Evolutionary conservation across 2,888 invertebrate species (phyloP), one percentile per base, ranked within the genome.

Genomic region (Drosophila eohydei): DNA sequence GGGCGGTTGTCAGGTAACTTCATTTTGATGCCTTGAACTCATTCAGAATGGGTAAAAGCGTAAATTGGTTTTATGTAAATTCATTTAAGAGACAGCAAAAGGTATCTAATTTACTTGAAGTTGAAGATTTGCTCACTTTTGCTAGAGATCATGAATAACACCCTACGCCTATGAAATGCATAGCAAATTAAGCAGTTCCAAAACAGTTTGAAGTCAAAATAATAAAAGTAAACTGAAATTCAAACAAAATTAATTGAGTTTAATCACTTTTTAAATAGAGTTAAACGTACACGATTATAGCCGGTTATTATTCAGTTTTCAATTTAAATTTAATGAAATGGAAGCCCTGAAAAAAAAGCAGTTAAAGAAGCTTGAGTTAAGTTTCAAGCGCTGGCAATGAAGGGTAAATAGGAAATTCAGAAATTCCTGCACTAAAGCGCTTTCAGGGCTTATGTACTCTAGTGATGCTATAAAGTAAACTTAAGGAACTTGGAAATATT

Each of bases 401-500:
- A 9, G 44, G 50, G 14, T 32, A 36, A 48, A 40, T 11, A 7
- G 28, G 34, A 61, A 21, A 21, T 43, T 36, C 14, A 2, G 32
- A 36, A 44, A 44, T 44, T 28, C n/a, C 38, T 7, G 44, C 12
- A 44, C 14, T 56, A 11, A 62, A 62, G 34, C 14, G n/a, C n/a
- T 57, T 32, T 32, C 7, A 46, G 30, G 38, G n/a, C 51, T 58
- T 62, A 40, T 28, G n/a, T 36, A 12, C 38, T 57, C 41, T 43
- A 14, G 12, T n/a, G 14, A 40, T 40, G 52, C 48, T 21, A 43
- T 64, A 34, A 66, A 64, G 48, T 41, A 32, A 46, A 38, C 48
- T 57, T 38, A 38, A 26, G 41, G 26, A 11, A 32, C 38, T 51
- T 51, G 67, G 7, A 41, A 56, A 21, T n/a, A 46, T 62, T 54